Percentiles rank a stretch among this genome's conserved stretches.
Conservation (phyloP, 2,888 invertebrate species). For the Parascotia fuliginaria region DNA sequence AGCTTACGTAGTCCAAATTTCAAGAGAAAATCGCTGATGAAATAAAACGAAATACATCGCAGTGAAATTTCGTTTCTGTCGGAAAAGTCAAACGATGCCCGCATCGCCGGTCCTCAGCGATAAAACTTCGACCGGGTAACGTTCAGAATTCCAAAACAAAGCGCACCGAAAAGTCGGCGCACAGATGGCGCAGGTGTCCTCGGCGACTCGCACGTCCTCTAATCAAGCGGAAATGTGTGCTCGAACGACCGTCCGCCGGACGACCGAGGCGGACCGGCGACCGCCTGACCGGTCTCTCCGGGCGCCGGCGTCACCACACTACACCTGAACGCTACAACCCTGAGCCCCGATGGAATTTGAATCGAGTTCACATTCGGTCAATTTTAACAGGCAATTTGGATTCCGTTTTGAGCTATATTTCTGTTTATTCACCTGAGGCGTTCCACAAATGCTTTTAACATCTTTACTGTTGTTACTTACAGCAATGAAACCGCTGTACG, state of each 20-base stretch:
- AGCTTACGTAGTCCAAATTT: conserved; percentile 21
- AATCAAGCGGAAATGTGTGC: conserved; percentile 83
- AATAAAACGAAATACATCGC: conserved; percentile 44
- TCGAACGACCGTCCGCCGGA: conserved; percentile 62
- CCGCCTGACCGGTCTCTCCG: conserved; percentile 28
- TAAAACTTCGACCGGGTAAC: conserved; percentile 69
- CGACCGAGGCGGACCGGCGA: conserved; percentile 49
- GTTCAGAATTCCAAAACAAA: conserved; percentile 75
- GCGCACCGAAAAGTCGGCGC: conserved; percentile 69
- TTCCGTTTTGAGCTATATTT: conserved; percentile 55
- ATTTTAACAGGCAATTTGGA: conserved; percentile 61
- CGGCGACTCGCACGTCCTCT: conserved; percentile 70
- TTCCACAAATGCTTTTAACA: conserved; percentile 36
- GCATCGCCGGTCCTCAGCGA: conserved; percentile 66
- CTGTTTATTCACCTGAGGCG: conserved; percentile 55
- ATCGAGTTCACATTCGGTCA: conserved; percentile 62
- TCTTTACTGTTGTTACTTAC: conserved; percentile 34
- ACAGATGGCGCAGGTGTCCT: conserved; percentile 76
- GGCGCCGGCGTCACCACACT: conserved; percentile 16
- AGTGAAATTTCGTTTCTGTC: conserved; percentile 50
- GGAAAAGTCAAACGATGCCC: conserved; percentile 68
- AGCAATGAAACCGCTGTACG: conserved; percentile 14
- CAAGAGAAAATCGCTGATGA: conserved; percentile 37
- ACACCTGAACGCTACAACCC: conserved; percentile 57
- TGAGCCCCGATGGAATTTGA: conserved; percentile 55